A percentile compares a stretch with the other conserved stretches of the same genome.
These are phyloP conservation scores for Leptocoma aspasia DNA, from an alignment of 2,113 vertebrate species.

Conservation along the genomic window DNA sequence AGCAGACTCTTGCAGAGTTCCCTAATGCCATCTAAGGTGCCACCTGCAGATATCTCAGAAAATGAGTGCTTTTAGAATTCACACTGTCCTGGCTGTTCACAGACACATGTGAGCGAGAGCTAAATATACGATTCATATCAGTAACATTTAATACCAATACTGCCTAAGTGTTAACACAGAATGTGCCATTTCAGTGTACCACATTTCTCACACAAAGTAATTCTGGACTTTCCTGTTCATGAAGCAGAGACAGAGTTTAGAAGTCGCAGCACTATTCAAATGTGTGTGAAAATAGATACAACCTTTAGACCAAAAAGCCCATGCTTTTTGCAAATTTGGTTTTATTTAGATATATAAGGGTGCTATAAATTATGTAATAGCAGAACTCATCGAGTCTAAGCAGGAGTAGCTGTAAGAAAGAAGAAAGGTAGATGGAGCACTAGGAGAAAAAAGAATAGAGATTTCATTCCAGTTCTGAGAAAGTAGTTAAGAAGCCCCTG, in stretches of 20 bases:
- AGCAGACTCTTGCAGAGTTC: not conserved
- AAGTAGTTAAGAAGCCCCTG: conserved; percentile 12
- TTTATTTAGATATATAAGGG: not conserved
- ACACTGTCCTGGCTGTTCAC: not conserved
- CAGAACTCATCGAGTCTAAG: not conserved
- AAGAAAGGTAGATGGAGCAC: not conserved
- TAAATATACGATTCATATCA: not conserved
- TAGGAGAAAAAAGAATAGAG: not conserved
- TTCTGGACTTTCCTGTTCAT: not conserved
- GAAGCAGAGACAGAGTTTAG: not conserved
- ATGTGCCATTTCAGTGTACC: not conserved
- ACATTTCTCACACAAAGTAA: not conserved
- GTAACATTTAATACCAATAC: not conserved
- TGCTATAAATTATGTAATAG: not conserved
- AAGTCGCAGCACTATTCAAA: not conserved
- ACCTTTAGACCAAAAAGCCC: not conserved
- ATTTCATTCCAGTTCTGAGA: not conserved
- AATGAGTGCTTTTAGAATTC: not conserved
- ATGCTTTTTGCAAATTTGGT: not conserved
- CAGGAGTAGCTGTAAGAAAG: not conserved
- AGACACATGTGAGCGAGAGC: not conserved
- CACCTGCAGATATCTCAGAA: not conserved
- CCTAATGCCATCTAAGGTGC: not conserved
- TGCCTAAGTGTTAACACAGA: not conserved
- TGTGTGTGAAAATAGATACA: not conserved